A percentile compares a stretch with the other conserved stretches of the same genome.
phyloP scores from a whole-genome alignment of 2,888 invertebrate species.

The Ophioninae sp. region DNA sequence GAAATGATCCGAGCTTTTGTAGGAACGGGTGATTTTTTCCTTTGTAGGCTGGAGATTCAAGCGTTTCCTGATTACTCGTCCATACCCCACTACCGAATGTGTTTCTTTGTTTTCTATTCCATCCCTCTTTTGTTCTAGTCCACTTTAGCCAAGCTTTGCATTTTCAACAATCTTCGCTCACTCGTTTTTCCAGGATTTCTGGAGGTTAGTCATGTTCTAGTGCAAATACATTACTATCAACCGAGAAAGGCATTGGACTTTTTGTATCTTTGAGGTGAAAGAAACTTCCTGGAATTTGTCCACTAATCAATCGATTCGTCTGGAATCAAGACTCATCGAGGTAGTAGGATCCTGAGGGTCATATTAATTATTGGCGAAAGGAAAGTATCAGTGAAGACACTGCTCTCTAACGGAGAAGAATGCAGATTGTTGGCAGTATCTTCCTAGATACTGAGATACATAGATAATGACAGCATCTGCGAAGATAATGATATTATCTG shows the following conservation, averaged over 20 bases:
- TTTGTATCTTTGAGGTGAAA: neutral
- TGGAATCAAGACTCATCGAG: neutral
- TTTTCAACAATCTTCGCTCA: neutral
- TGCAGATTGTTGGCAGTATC: too few species aligned
- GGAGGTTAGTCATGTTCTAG: neutral
- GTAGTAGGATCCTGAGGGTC: neutral
- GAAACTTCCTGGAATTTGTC: neutral
- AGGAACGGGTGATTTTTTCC: constrained; percentile 14
- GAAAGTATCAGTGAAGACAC: too few species aligned
- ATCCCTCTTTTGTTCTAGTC: neutral
- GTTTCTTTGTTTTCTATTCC: neutral
- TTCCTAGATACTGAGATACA: too few species aligned
- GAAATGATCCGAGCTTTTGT: constrained; percentile 19
- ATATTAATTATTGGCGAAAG: too few species aligned
- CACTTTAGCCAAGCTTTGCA: neutral
- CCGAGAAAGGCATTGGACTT: neutral
- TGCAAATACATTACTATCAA: neutral
- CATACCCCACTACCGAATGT: neutral
- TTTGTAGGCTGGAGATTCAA: neutral
- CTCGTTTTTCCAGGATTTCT: neutral
- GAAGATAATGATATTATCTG: too few species aligned
- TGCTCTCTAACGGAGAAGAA: too few species aligned
- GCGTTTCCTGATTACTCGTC: neutral
- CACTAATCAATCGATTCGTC: neutral
- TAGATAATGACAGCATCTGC: too few species aligned